Conservation (phyloP, 2,113 vertebrate species). For the Hyaena hyaena region DNA sequence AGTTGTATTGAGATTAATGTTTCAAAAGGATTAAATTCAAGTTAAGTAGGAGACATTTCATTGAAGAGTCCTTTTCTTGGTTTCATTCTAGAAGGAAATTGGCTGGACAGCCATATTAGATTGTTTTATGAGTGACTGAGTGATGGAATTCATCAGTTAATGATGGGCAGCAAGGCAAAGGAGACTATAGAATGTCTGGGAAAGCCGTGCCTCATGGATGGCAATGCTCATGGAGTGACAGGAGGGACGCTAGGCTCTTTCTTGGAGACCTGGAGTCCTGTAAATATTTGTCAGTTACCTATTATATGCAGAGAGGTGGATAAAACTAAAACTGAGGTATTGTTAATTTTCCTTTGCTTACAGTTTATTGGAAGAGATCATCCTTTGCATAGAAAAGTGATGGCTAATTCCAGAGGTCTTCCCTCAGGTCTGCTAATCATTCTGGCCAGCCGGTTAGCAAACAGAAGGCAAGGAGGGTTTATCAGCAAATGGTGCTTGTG, state of each 20-base stretch:
- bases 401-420: neutral
- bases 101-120: neutral
- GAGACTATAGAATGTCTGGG: neutral
- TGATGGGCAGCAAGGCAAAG: neutral
- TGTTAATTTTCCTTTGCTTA: neutral
- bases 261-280: neutral
- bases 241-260: neutral
- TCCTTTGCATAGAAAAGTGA: neutral
- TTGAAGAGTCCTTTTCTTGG: neutral
- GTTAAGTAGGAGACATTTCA: neutral
- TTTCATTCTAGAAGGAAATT: constrained; percentile 12
- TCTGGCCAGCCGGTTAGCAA: neutral
- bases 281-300: neutral
- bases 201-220: neutral
- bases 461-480: neutral
- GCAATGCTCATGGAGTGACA: neutral
- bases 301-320: neutral
- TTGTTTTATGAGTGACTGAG: neutral
- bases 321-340: neutral
- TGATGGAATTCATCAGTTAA: neutral
- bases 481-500: neutral
- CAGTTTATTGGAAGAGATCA: neutral
- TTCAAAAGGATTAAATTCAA: neutral
- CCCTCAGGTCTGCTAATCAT: neutral
- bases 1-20: neutral